Evolutionary conservation across 2,113 vertebrate genomes (phyloP), one percentile per base, ranked within the genome.

Genomic region (Labeo catla): DNA sequence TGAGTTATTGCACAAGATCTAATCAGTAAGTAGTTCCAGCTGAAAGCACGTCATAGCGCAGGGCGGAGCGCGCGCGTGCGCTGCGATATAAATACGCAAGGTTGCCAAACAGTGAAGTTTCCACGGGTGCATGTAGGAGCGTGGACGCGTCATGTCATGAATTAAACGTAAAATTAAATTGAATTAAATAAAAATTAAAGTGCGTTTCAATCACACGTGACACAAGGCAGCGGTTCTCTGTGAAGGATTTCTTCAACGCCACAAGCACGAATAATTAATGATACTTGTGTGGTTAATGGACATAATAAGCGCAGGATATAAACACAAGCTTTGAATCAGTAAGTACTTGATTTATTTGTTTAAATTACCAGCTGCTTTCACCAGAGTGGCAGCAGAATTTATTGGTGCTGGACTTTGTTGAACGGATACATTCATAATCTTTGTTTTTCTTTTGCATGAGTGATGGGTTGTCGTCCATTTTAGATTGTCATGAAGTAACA

Each of bases 21-120:
- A 3, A 77, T 36, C 52, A 84, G 50, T 92, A 95, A 95, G 94
- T 94, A 96, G 95, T 93, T 84, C 95, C 91, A 65, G 76, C 61
- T 7, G 47, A 50, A 16, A 39, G 68, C 77, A 89, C 93, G 87
- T 89, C 89, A 93, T 84, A 19, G 57, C 21, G 52, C 87, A 92
- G 93, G 93, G 94, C 94, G 93, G 93, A 92, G 92, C 90, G 43
- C 91, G 88, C 89, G 57, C 19, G 92, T 66, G 65, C 89, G 92
- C 81, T 74, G 43, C 87, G 93, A 54, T 96, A 96, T 96, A 95
- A 95, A 95, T 94, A 91, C 95, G 94, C 93, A 77, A 89, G 93
- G 91, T 91, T 94, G 94, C 92, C 92, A 93, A 94, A 93, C 93
- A 92, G 84, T 88, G 94, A 95, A 95, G 92, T 95, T 96, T 92